These are phyloP conservation scores for Trypoxylon attenuatum DNA, from an alignment of 2,888 invertebrate species.

Conservation along the genomic window DNA sequence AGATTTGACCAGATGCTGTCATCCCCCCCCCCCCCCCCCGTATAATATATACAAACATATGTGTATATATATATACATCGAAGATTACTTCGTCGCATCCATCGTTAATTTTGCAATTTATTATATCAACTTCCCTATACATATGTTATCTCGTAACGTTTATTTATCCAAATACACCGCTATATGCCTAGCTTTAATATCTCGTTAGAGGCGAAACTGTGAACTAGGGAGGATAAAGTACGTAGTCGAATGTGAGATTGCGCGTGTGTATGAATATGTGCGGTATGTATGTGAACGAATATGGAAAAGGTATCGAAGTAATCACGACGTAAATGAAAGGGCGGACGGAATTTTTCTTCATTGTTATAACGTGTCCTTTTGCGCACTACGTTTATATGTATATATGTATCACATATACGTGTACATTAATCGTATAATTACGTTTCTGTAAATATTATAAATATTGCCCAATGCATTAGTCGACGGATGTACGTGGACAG, in stretches of 20 bases:
- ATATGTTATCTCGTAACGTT: conserved; percentile 63
- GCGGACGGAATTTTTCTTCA: conserved; percentile 51
- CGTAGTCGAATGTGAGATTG: too few relatives aligned
- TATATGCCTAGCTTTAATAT: conserved; percentile 61
- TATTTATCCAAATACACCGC: conserved; percentile 64
- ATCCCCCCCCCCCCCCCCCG: too few relatives aligned
- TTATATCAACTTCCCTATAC: conserved; percentile 62
- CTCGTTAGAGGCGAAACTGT: not conserved
- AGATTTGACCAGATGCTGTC: conserved; percentile 62
- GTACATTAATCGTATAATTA: conserved; percentile 45
- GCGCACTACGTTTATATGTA: conserved; percentile 32
- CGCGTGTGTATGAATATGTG: too few relatives aligned
- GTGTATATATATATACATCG: conserved; percentile 52
- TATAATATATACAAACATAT: conserved; percentile 51
- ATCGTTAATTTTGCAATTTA: conserved; percentile 58
- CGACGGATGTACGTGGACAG: conserved; percentile 10
- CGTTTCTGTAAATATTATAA: conserved; percentile 64
- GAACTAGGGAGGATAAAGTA: not conserved
- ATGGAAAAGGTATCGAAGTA: conserved; percentile 19
- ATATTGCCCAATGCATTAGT: conserved; percentile 50
- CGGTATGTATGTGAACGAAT: conserved; percentile 5
- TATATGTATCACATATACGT: conserved; percentile 27
- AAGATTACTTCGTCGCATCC: conserved; percentile 36
- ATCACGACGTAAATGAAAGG: too few relatives aligned
- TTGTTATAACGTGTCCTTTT: conserved; percentile 34